Evolutionary conservation across 1,140 invertebrate species (phyloP).

Genomic region (Drosophila pseudoobscura): DNA sequence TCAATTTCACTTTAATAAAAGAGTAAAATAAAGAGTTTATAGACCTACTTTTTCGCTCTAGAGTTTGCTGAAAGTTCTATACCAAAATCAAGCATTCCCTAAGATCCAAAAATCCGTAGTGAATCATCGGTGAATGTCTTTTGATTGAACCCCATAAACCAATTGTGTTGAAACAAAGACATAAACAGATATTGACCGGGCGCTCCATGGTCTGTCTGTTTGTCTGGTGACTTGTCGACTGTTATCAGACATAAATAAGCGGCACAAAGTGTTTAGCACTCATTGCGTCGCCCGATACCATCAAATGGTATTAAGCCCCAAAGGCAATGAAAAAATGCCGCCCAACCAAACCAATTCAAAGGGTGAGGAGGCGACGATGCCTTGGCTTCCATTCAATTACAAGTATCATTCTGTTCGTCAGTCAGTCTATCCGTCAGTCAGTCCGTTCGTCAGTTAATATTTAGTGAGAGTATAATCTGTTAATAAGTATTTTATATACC

Average conservation of each 20-base stretch:
- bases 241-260: conserved; percentile 66
- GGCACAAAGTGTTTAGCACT: conserved; percentile 44
- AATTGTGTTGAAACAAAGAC: conserved; percentile 10
- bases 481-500: conserved; percentile 74
- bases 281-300: conserved; percentile 34
- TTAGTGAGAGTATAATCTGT: conserved; percentile 53
- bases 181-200: background rate
- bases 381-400: background rate
- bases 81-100: no score
- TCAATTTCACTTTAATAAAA: no score
- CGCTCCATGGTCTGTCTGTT: conserved; percentile 4
- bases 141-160: background rate
- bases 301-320: conserved; percentile 58
- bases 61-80: no score
- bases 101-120: no score
- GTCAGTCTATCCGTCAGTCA: background rate
- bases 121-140: background rate
- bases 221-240: conserved; percentile 24
- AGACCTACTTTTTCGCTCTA: no score
- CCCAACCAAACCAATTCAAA: conserved; percentile 8
- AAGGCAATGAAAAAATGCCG: conserved; percentile 27
- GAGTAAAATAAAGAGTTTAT: no score
- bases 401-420: background rate
- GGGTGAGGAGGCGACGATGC: background rate
- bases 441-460: conserved; percentile 45